Evolutionary conservation across 2,797 vertebrate genomes (phyloP), one percentile per base, ranked within the genome.

Genomic region (Schizopygopsis pylzovi): DNA sequence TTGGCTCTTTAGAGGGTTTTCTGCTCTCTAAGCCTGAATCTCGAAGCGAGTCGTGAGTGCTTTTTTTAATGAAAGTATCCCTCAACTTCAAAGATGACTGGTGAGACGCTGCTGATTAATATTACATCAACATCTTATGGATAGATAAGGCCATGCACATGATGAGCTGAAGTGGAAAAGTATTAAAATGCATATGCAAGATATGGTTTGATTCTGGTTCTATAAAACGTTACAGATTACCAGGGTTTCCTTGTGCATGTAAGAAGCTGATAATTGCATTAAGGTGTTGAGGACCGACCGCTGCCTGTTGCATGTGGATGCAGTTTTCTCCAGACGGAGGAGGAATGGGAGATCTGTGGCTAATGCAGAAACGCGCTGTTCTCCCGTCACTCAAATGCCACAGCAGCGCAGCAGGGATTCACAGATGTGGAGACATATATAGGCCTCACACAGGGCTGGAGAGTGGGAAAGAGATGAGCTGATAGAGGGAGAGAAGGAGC

Each of bases 351-450:
- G 61, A 77, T 84, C 49, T 72, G 59, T 54, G 61, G 47, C 59
- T 84, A 76, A 77, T 84, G 73, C 59, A 84, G 45, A 49, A 68
- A 84, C 59, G 3, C 28, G 2, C 82, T 67, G 59, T 83, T 77
- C 82, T 67, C 72, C 82, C 33, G 37, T 84, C 82, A 77, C 20
- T 84, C 73, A 77, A 67, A 84, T n/a, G 13, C 59, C 82, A 77
- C 59, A 10, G 70, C 45, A 9, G 37, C 33, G 16, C 67, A 41
- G 65, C 67, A 47, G 41, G 61, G 25, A 67, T 25, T 39, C 76
- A 71, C 49, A 79, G 54, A 80, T 43, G 37, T 56, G 37, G n/a
- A 59, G 52, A 54, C 52, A 47, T 39, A 84, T 84, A 12, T 52
- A 39, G 71, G 59, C 82, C 54, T 83, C 71, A 47, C 33, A 33